Conservation (phyloP, 2,888 invertebrate species). For the Drosophila emarginata region DNA sequence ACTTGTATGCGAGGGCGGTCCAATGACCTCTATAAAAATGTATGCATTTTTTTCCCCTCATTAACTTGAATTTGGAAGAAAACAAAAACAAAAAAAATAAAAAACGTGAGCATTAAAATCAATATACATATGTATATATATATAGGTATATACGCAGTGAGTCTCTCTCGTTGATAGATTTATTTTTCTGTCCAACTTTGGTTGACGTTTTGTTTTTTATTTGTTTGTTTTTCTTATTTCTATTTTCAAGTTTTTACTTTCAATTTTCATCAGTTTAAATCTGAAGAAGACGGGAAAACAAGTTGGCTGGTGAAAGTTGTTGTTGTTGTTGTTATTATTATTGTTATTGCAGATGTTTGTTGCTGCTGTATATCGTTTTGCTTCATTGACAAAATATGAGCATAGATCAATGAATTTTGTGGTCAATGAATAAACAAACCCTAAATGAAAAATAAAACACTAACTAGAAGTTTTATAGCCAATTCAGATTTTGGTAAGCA, state of each 20-base stretch:
- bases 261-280: constrained; percentile 4
- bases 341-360: background rate
- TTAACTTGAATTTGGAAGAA: background rate
- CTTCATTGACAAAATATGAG: constrained; percentile 41
- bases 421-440: constrained; percentile 2
- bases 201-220: background rate
- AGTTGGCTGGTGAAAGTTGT: constrained; percentile 4
- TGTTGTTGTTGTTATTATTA: constrained; percentile 7
- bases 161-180: background rate
- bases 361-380: constrained; percentile 22
- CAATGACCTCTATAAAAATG: background rate
- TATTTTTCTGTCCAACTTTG: background rate
- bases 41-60: background rate
- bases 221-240: background rate
- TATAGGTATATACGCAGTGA: too few species aligned
- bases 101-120: background rate
- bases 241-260: constrained; percentile 2
- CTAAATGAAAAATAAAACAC: background rate
- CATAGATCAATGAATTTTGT: constrained; percentile 34
- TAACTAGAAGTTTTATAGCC: background rate
- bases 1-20: background rate
- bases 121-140: too few species aligned
- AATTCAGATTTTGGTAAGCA: background rate
- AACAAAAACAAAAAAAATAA: background rate
- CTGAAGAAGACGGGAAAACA: constrained; percentile 1